Conservation (phyloP, 2,888 invertebrate species). For the Drosophila rubida region DNA sequence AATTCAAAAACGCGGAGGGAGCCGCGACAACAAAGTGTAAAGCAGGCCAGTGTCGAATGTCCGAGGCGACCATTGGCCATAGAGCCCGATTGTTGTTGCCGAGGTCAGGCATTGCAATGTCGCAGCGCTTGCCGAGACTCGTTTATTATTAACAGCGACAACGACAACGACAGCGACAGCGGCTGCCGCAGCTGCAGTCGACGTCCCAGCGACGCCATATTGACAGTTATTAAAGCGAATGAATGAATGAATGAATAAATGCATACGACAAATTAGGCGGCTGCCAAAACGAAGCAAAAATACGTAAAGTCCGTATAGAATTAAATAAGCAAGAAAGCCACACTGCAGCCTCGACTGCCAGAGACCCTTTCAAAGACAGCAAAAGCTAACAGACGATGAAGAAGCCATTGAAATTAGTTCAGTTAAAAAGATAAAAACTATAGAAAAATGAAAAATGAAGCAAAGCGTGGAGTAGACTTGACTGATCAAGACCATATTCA, state of each 20-base stretch:
- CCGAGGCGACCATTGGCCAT: neutral
- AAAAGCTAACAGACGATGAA: no score
- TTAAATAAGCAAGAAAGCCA: neutral
- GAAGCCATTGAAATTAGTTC: no score
- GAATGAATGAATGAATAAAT: slow-evolving; percentile 38
- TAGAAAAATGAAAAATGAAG: no score
- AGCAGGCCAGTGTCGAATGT: slow-evolving; percentile 17
- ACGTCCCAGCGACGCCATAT: slow-evolving; percentile 35
- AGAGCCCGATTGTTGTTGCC: slow-evolving; percentile 35
- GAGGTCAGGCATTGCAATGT: slow-evolving; percentile 60
- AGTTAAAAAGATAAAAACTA: no score
- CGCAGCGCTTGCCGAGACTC: slow-evolving; percentile 28
- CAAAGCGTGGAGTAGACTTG: no score
- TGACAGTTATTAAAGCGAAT: slow-evolving; percentile 53
- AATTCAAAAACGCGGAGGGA: slow-evolving; percentile 8
- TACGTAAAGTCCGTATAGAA: neutral
- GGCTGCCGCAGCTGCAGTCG: slow-evolving; percentile 3
- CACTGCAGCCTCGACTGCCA: neutral
- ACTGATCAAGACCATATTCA: no score
- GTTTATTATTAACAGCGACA: slow-evolving; percentile 64
- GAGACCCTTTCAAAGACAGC: neutral
- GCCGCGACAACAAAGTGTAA: neutral
- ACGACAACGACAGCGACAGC: slow-evolving; percentile 12
- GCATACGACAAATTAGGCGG: slow-evolving; percentile 35
- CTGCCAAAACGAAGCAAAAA: neutral